Conservation (phyloP, 92 coral and sea anemone genomes). For the Phenganax marumi region DNA sequence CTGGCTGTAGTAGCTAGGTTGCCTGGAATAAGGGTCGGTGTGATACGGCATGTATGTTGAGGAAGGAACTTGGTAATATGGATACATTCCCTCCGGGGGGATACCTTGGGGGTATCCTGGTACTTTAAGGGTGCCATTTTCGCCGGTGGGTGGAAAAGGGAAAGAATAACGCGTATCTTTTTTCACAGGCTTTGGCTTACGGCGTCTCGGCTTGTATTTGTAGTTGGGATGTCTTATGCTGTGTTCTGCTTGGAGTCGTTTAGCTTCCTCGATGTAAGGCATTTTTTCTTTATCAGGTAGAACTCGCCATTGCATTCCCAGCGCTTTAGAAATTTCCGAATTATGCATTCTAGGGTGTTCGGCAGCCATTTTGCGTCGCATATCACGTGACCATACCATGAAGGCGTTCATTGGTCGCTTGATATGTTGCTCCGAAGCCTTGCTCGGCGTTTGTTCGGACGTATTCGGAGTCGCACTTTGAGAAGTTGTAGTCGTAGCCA, state of each 20-base stretch:
- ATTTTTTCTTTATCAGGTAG: slow-evolving; percentile 79
- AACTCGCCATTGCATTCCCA: slow-evolving; percentile 82
- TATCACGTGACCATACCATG: slow-evolving; percentile 96
- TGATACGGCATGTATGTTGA: slow-evolving; percentile 66
- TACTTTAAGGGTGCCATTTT: slow-evolving; percentile 74
- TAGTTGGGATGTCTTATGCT: slow-evolving; percentile 92
- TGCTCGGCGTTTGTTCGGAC: slow-evolving; percentile 59
- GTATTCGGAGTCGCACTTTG: slow-evolving; percentile 40
- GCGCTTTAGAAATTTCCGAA: slow-evolving; percentile 92
- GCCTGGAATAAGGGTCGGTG: slow-evolving; percentile 34
- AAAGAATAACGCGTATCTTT: slow-evolving; percentile 78
- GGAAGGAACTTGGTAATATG: slow-evolving; percentile 74
- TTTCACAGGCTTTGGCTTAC: slow-evolving; percentile 95
- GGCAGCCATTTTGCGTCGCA: slow-evolving; percentile 74
- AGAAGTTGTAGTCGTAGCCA: slow-evolving; percentile 32
- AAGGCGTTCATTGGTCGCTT: slow-evolving; percentile 99
- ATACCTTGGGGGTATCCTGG: slow-evolving; percentile 77
- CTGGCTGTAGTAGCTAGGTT: slow-evolving; percentile 24
- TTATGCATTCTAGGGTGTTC: slow-evolving; percentile 96
- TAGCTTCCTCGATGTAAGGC: slow-evolving; percentile 85
- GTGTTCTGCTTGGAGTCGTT: slow-evolving; percentile 87
- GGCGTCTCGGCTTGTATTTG: slow-evolving; percentile 91
- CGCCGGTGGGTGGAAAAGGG: slow-evolving; percentile 74
- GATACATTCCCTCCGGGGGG: slow-evolving; percentile 84
- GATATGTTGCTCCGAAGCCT: slow-evolving; percentile 81